phyloP scores from a whole-genome alignment of 1,140 invertebrate genomes.

The Alviniconcha marisindica region DNA sequence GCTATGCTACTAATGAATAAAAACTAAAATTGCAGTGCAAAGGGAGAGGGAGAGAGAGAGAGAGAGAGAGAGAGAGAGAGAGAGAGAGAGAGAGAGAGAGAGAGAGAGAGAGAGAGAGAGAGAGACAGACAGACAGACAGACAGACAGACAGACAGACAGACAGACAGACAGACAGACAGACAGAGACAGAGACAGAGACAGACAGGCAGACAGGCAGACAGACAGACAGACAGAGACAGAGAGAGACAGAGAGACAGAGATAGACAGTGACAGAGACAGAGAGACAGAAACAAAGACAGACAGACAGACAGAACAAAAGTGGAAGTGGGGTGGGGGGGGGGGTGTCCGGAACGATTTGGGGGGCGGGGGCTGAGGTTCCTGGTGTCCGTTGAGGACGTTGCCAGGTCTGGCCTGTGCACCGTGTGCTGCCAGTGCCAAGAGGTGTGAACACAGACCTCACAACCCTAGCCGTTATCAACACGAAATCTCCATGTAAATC shows the following conservation, averaged over 20 bases:
- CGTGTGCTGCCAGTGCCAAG: no score
- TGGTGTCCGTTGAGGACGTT: no score
- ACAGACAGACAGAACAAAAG: neutral
- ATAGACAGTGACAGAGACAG: neutral
- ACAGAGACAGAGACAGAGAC: neutral
- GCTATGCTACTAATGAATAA: no score
- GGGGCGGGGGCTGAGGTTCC: no score
- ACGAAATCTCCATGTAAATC: no score
- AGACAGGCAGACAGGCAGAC: neutral
- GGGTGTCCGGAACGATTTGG: no score
- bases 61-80: slow-evolving; percentile 7
- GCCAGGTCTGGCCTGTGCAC: no score
- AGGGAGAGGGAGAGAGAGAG: neutral
- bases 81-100: slow-evolving; percentile 28
- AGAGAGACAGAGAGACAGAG: neutral
- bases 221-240: neutral
- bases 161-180: neutral
- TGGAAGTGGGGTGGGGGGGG: no score
- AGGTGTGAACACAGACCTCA: no score
- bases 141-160: neutral
- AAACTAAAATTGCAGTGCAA: no score
- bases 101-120: slow-evolving; percentile 13
- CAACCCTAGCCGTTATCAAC: no score
- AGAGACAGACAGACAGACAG: neutral
- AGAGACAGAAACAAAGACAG: neutral